Evolutionary conservation across 1,140 invertebrate species (phyloP), one percentile per base, ranked within the genome.

Genomic region (Lineus longissimus): DNA sequence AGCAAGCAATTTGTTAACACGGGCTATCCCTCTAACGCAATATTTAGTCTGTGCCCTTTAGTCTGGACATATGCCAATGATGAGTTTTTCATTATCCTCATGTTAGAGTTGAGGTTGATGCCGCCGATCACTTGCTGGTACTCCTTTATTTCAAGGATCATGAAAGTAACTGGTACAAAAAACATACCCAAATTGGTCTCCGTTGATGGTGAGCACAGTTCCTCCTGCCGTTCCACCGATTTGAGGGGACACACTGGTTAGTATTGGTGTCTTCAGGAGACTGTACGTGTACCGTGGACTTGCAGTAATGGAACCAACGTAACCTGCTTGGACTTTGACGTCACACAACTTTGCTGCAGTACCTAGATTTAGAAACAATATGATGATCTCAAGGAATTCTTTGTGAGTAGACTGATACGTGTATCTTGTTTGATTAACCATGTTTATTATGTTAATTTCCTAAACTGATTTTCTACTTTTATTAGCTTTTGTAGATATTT

Each of bases 201-300:
- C 74, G 15, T 33, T 25, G 30, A 76, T 70, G 2, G 67, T 64
- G 15, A 76, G 11, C 1, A 51, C 22, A 23, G 68, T 72, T n/a
- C 70, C 68, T 25, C 74, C 74, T 66, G 69, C 30, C 11, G 63
- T 69, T 27, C 70, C 68, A 4, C 74, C 74, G 19, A 51, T 54
- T 15, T 23, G 0, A 30, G 72, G 72, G 9, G 40, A 30, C n/a
- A 72, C 45, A 27, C 63, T 61, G n/a, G 62, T 61, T 1, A 74
- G 19, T 11, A 19, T 33, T 9, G 59, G 61, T 27, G 55, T 60
- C 22, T 41, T 64, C 17, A 43, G 57, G n/a, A 66, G 43, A 0
- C 45, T 22, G 54, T 61, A 57, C 15, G 29, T 56, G 45, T 47
- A 62, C 15, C 1, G 9, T 25, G 22, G 41, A 30, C 9, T 43